phyloP scores from a whole-genome alignment of 2,797 vertebrate genomes.

The Phrynocephalus guinanensis region DNA sequence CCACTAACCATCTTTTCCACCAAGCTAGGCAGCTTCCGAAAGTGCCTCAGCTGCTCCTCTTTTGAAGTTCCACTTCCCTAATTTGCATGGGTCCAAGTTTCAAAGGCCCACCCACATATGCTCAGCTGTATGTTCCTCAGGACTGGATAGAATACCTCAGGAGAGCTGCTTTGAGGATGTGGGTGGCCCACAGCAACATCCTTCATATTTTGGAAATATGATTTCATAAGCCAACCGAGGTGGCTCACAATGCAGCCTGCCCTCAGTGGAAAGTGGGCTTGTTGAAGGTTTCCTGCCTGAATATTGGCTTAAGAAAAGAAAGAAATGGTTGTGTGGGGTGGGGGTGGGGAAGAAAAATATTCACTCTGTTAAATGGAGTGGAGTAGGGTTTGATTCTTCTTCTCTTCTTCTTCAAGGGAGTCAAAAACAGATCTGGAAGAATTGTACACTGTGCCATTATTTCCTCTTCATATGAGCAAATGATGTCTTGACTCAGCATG shows the following conservation, averaged over 20 bases:
- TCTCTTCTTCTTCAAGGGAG: slow-evolving; percentile 30
- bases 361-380: slow-evolving; percentile 36
- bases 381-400: slow-evolving; percentile 43
- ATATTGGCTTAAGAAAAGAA: slow-evolving; percentile 67
- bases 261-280: slow-evolving; percentile 57
- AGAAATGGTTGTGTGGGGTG: slow-evolving; percentile 27
- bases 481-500: slow-evolving; percentile 36
- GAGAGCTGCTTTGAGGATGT: slow-evolving; percentile 61
- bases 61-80: slow-evolving; percentile 63
- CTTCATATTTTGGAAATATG: slow-evolving; percentile 66
- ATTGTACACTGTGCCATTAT: not conserved
- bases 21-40: slow-evolving; percentile 63
- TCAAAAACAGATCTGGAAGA: slow-evolving; percentile 51
- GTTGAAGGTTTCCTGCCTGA: slow-evolving; percentile 57
- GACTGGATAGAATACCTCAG: slow-evolving; percentile 44
- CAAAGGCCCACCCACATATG: slow-evolving; percentile 63
- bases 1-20: slow-evolving; percentile 71
- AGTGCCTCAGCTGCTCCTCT: slow-evolving; percentile 54
- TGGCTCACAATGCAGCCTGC: slow-evolving; percentile 64
- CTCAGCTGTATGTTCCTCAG: slow-evolving; percentile 49
- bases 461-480: slow-evolving; percentile 44
- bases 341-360: slow-evolving; percentile 1
- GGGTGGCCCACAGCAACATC: slow-evolving; percentile 66
- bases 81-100: slow-evolving; percentile 60
- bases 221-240: slow-evolving; percentile 68